Conservation (phyloP, 2,888 invertebrate species). For the Seira musarum region DNA sequence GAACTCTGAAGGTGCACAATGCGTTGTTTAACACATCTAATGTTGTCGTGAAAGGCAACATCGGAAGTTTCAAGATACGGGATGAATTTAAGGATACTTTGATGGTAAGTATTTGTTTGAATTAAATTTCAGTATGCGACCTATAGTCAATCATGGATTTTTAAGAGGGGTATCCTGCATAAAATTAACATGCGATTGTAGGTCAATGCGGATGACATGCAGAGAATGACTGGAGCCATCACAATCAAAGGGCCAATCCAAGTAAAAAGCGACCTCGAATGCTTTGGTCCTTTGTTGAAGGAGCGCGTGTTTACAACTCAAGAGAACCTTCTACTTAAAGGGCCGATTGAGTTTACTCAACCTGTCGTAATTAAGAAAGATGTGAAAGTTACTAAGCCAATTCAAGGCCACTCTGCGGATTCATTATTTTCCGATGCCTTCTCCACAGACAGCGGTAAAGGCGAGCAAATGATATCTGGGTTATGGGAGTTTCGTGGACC, state of each 20-base stretch:
- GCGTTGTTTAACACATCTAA: constrained; percentile 29
- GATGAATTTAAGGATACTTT: constrained; percentile 57
- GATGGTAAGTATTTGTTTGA: constrained; percentile 54
- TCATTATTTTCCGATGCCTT: constrained; percentile 50
- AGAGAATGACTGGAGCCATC: constrained; percentile 23
- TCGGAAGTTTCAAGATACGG: constrained; percentile 24
- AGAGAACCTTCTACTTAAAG: constrained; percentile 32
- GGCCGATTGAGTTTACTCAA: constrained; percentile 49
- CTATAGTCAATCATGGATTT: no score
- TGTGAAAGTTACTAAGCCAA: constrained; percentile 31
- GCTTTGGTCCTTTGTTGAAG: constrained; percentile 42
- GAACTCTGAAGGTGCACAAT: constrained; percentile 32
- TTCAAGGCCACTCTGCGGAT: constrained; percentile 45
- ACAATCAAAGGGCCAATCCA: constrained; percentile 34
- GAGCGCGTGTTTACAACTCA: constrained; percentile 46
- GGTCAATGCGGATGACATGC: constrained; percentile 10
- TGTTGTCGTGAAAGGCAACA: constrained; percentile 17
- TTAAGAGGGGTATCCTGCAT: not conserved
- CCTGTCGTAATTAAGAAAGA: constrained; percentile 35
- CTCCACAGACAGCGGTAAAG: constrained; percentile 26
- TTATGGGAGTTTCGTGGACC: constrained; percentile 59
- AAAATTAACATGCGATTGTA: constrained; percentile 30
- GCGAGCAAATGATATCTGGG: constrained; percentile 55
- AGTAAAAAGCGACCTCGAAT: constrained; percentile 39
- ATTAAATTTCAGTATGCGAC: no score